Evolutionary conservation across 2,797 vertebrate species (phyloP).

Genomic region (Hyperoplus lanceolatus): DNA sequence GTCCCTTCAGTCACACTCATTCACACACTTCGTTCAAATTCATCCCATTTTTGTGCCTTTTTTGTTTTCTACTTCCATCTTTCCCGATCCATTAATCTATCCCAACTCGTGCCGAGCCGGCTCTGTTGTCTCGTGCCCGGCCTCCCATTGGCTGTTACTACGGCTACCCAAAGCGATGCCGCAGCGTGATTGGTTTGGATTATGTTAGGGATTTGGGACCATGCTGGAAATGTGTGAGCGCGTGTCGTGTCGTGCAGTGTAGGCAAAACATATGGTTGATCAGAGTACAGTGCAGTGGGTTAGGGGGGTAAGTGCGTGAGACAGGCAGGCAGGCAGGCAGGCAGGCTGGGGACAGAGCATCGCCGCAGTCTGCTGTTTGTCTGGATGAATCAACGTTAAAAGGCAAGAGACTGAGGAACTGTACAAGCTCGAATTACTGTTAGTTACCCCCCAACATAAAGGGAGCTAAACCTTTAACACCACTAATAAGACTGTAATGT

Average conservation of each 20-base stretch:
- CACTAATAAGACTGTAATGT: not conserved
- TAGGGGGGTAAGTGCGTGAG: constrained; percentile 53
- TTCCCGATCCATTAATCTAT: constrained; percentile 39
- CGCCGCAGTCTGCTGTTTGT: constrained; percentile 13
- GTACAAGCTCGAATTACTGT: not conserved
- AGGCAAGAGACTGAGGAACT: not conserved
- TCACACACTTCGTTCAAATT: not conserved
- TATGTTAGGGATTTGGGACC: constrained; percentile 27
- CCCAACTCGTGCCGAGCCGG: constrained; percentile 18
- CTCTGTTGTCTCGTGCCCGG: constrained; percentile 37
- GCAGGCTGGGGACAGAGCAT: not conserved
- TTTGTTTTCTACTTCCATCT: not conserved
- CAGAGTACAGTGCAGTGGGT: constrained; percentile 72
- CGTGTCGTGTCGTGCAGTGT: constrained; percentile 25
- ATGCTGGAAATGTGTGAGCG: constrained; percentile 65
- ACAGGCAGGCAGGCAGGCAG: constrained; percentile 14
- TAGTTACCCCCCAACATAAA: not conserved
- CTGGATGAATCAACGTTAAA: not conserved
- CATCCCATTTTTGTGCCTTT: not conserved
- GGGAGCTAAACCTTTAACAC: not conserved
- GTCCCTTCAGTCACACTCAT: not conserved
- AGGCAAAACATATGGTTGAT: constrained; percentile 68
- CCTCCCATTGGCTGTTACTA: constrained; percentile 70
- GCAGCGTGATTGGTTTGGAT: constrained; percentile 58
- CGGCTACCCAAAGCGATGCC: constrained; percentile 69